A percentile compares a stretch with the other conserved stretches of the same genome.
phyloP scores from a whole-genome alignment of 2,888 invertebrate genomes.

The Pheosia gnoma region DNA sequence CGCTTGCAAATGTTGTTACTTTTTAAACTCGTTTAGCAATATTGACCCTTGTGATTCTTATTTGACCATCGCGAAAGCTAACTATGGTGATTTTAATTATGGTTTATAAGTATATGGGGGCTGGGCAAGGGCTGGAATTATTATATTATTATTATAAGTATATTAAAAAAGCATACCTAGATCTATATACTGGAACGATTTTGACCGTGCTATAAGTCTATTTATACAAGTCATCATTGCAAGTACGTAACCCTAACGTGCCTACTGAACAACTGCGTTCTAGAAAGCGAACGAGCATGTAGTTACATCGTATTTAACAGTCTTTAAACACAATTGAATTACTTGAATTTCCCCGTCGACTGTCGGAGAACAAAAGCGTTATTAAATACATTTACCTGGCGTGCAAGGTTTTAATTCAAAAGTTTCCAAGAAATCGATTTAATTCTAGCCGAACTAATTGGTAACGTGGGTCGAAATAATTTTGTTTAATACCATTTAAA shows the following conservation, averaged over 20 bases:
- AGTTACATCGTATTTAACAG: slow-evolving; percentile 76
- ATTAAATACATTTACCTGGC: slow-evolving; percentile 83
- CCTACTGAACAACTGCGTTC: slow-evolving; percentile 45
- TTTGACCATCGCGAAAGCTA: too few species aligned
- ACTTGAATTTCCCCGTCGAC: slow-evolving; percentile 80
- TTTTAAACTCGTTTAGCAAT: too few species aligned
- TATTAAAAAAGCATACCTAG: too few species aligned
- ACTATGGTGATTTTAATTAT: too few species aligned
- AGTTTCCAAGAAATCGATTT: slow-evolving; percentile 73
- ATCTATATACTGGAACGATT: too few species aligned
- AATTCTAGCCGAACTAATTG: slow-evolving; percentile 83
- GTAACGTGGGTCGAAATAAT: slow-evolving; percentile 79
- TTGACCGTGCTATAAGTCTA: too few species aligned
- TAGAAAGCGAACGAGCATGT: slow-evolving; percentile 70
- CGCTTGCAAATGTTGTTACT: too few species aligned
- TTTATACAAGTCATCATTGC: too few species aligned
- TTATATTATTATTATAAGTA: too few species aligned
- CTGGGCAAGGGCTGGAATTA: too few species aligned
- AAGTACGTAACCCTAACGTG: slow-evolving; percentile 41
- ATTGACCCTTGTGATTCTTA: too few species aligned
- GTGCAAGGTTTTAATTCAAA: slow-evolving; percentile 74
- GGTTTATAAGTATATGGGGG: too few species aligned
- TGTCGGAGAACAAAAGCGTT: slow-evolving; percentile 82
- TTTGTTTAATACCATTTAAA: slow-evolving; percentile 83
- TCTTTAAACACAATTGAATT: slow-evolving; percentile 83